Evolutionary conservation across 2,797 vertebrate species (phyloP).

Genomic region (Anguilla obscura): DNA sequence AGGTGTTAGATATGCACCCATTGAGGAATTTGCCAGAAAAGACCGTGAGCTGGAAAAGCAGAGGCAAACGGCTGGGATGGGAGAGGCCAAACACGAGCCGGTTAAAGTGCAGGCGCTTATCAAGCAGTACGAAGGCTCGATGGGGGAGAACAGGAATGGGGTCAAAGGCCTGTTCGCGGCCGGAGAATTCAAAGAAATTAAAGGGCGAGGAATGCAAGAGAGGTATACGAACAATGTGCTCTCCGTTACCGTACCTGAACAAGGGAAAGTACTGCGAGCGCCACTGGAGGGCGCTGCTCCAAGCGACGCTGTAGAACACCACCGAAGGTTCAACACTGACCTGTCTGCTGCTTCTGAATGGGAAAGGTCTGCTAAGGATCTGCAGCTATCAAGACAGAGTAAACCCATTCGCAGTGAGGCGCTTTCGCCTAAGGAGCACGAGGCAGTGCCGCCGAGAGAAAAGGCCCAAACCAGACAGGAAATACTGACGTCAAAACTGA

Average conservation of each 20-base stretch:
- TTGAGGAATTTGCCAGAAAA: constrained; percentile 13
- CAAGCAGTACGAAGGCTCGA: background rate
- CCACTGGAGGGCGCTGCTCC: background rate
- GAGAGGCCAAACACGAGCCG: background rate
- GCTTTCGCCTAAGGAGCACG: constrained; percentile 41
- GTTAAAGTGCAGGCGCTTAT: background rate
- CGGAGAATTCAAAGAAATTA: background rate
- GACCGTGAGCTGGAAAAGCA: background rate
- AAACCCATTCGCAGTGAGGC: constrained; percentile 41
- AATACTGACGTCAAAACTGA: constrained; percentile 76
- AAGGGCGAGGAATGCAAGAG: constrained; percentile 44
- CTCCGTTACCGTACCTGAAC: constrained; percentile 41
- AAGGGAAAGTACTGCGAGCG: background rate
- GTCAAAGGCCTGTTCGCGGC: background rate
- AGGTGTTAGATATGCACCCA: background rate
- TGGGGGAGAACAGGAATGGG: background rate
- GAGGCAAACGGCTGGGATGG: background rate
- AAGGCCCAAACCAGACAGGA: constrained; percentile 75
- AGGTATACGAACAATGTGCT: constrained; percentile 55
- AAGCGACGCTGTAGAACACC: background rate
- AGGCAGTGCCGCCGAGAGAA: constrained; percentile 61
- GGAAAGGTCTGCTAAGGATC: constrained; percentile 42
- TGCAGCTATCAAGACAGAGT: constrained; percentile 22
- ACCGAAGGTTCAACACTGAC: background rate
- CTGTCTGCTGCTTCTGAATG: constrained; percentile 33